Base-by-base conservation (phyloP, 2,888 invertebrate species). In the Agrochola circellaris region DNA sequence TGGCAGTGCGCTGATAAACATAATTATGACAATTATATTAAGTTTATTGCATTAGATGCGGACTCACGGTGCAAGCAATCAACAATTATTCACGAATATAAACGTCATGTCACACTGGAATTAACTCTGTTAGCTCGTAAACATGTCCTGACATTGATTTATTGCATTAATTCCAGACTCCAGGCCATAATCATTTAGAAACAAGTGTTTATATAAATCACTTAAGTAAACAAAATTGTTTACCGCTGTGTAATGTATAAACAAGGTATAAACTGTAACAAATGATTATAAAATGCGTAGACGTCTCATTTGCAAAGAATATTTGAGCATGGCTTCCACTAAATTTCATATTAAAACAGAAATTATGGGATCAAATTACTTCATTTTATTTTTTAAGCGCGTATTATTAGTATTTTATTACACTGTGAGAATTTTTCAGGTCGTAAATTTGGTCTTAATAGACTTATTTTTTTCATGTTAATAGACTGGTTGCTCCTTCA, bases 121-220 rank as follows among this genome's bases (percentile, higher is more conserved):
- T 95, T 96, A 96, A 96, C 95, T 96, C 95, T 95, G 96, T 95
- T 95, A 96, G 95, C 95, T 95, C 95, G 95, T 96, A 96, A 96
- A 96, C 95, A 96, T 95, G 94, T 93, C 94, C 92, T 93, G 95
- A 95, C 96, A 94, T 94, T 96, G 95, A 96, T 96, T 96, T 95
- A 96, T 95, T 89, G 92, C 91, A 94, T 95, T 96, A 95, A 95
- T 96, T 95, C 94, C 94, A 88, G 92, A 93, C 93, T 91, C 92
- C 91, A 86, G 86, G 89, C 93, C 90, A 93, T 94, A 93, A 94
- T 93, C 92, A 92, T 95, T 93, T 91, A 91, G 92, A 93, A 95
- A 93, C 93, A 93, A 93, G 91, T 92, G 90, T 92, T 93, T 91
- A 91, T 92, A 91, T 93, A 91, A 93, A 91, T 92, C 89, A 89